Base-by-base conservation (phyloP, 2,113 vertebrate genomes). In the Ginglymostoma cirratum region DNA sequence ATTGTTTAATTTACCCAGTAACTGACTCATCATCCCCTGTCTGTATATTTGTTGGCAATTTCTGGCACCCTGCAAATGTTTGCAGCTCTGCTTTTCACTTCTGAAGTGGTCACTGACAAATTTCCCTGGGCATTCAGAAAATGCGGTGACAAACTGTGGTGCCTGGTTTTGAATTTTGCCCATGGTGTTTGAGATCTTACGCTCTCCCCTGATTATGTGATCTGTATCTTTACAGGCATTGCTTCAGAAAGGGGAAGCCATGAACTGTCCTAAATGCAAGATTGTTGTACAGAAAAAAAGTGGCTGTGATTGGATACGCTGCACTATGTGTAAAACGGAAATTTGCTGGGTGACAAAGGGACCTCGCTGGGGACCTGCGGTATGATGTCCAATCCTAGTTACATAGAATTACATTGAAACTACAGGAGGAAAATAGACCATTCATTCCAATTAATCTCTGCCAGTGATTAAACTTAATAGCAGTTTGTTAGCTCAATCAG, bases 341-440 rank as follows among this genome's bases (percentile, higher is more conserved):
- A 97, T 98, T 96, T 98, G 98, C 96, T 98, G 98, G 98, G 98
- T 98, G 96, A 98, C 98, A 80, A 98, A 97, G 96, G 98, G 98
- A 96, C 97, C 98, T 86, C 97, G 98, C 97, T 98, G 98, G 98
- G 98, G 98, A 30, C 97, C 98, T 55, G 96, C 96, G 45, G 98
- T 98, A 97, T 52, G 96, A n/a, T 21, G 30, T 92, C 61, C 8
- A 93, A 6, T 19, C 67, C n/a, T 61, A 10, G 38, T n/a, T 87
- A 80, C 76, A 4, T n/a, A 38, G 8, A 80, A 38, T 80, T 80
- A 4, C 38, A 80, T 80, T 0, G 76, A 78, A 34, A 3, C n/a
- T 38, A 15, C 34, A 78, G 34, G 34, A n/a, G 34, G 12, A 2
- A 38, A 15, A 80, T 34, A 76, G 30, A 30, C 72, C 8, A 83